Evolutionary conservation across 2,797 vertebrate species (phyloP).

Genomic region (Leptodactylus fallax): DNA sequence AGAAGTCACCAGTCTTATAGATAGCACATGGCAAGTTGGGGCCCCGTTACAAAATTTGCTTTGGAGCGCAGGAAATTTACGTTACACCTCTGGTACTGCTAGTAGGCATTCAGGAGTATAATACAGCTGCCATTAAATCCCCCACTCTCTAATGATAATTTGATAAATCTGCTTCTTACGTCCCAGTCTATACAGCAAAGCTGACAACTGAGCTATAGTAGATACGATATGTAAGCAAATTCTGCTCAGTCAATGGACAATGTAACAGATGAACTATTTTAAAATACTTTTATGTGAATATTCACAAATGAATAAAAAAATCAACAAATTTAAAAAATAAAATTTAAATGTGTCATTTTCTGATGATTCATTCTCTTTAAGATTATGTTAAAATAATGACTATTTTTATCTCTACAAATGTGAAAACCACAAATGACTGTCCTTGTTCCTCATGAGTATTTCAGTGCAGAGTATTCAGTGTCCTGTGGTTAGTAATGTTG

Average conservation of each 20-base stretch:
- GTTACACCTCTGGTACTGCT: too few species aligned
- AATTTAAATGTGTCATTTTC: background rate
- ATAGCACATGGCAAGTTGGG: too few species aligned
- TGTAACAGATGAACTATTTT: background rate
- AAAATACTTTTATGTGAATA: background rate
- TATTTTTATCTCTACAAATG: background rate
- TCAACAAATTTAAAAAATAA: background rate
- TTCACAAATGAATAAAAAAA: background rate
- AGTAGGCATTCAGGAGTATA: too few species aligned
- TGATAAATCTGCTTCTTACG: background rate
- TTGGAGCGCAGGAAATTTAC: too few species aligned
- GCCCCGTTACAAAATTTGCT: too few species aligned
- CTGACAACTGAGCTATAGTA: background rate
- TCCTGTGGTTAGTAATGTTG: background rate
- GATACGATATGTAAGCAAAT: background rate
- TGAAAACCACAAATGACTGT: slow-evolving; percentile 1
- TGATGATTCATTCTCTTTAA: background rate
- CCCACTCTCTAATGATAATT: too few species aligned
- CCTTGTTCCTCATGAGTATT: slow-evolving; percentile 8
- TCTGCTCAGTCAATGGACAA: background rate
- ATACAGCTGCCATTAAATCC: too few species aligned
- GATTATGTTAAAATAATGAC: background rate
- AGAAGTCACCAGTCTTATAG: too few species aligned
- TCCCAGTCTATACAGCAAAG: background rate
- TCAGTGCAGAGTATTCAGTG: slow-evolving; percentile 5